Evolutionary conservation across 2,113 vertebrate species (phyloP).

Genomic region (Tyrannus savana): DNA sequence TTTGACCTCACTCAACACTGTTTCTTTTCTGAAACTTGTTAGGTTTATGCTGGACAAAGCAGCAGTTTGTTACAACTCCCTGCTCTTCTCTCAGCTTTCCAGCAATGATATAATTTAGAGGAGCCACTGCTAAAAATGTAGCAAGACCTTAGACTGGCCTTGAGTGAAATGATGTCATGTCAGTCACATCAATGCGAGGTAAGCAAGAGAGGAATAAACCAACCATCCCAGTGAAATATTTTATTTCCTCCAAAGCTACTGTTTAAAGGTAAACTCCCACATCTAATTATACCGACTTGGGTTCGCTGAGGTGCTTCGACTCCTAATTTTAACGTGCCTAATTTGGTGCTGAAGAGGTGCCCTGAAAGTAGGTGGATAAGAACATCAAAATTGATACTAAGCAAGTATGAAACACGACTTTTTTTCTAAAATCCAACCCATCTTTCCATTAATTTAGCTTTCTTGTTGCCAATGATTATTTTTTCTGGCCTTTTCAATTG

Average conservation of each 20-base stretch:
- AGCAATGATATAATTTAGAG: conserved; percentile 44
- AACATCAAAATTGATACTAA: not conserved
- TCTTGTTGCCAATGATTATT: conserved; percentile 21
- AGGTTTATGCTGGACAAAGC: not conserved
- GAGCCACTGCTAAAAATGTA: conserved; percentile 3
- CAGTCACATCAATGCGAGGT: not conserved
- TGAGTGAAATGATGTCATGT: not conserved
- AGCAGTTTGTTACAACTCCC: not conserved
- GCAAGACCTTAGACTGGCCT: not conserved
- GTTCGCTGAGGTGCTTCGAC: not conserved
- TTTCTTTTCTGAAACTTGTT: conserved; percentile 40
- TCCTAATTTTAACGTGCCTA: not conserved
- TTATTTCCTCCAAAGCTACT: not conserved
- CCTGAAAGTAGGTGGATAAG: not conserved
- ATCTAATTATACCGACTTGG: not conserved
- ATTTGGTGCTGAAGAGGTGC: not conserved
- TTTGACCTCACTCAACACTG: conserved; percentile 5
- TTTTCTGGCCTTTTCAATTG: conserved; percentile 47
- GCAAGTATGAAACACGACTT: not conserved
- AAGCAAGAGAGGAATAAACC: conserved; percentile 6
- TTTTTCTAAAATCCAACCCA: not conserved
- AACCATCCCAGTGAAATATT: not conserved
- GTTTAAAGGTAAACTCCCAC: not conserved
- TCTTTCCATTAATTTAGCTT: not conserved
- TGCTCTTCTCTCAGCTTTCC: conserved; percentile 29